Base-by-base conservation (phyloP, 2,888 invertebrate species). In the Leucophora obtusa region DNA sequence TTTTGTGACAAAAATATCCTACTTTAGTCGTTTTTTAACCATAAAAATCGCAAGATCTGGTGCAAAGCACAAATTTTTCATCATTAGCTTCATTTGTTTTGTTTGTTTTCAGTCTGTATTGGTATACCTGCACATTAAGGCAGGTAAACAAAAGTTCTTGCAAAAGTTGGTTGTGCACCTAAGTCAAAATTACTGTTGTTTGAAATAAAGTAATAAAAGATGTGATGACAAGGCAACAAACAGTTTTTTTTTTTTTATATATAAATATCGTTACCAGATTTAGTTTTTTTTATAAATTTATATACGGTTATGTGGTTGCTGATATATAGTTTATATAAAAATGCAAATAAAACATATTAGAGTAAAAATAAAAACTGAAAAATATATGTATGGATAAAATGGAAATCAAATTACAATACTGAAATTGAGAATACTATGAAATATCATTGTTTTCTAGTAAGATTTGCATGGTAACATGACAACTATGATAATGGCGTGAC, bases 211-310 rank as follows among this genome's bases (percentile, higher is more conserved):
- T 66, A 66, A 66, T 54, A 43, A 66, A 54, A 66, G 38, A 66
- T 66, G 66, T 66, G 66, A 66, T 66, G 66, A 66, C 66, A 66
- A 66, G 66, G 54, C 66, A 66, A 66, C 43, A 56, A 65, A 56
- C n/a, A 54, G 53, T 54, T 56, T 54, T 18, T 28, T 28, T 53
- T 35, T 24, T 24, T 53, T 14, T 65, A 21, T 38, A 11, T 28
- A 7, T 28, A 28, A 28, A 28, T 11, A 38, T 38, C 38, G 38
- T 38, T 38, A 38, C 43, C 43, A 47, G n/a, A 38, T 38, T 38
- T 38, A 11, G 8, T 38, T 38, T 11, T 38, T 38, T 11, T 38
- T 38, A 38, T 14, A 11, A 28, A 28, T 28, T 28, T 28, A 28
- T 28, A 38, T 38, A 38, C 38, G 38, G 38, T 11, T 38, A 9